Evolutionary conservation across 1,140 invertebrate genomes (phyloP).

Genomic region (Drosophila jambulina): DNA sequence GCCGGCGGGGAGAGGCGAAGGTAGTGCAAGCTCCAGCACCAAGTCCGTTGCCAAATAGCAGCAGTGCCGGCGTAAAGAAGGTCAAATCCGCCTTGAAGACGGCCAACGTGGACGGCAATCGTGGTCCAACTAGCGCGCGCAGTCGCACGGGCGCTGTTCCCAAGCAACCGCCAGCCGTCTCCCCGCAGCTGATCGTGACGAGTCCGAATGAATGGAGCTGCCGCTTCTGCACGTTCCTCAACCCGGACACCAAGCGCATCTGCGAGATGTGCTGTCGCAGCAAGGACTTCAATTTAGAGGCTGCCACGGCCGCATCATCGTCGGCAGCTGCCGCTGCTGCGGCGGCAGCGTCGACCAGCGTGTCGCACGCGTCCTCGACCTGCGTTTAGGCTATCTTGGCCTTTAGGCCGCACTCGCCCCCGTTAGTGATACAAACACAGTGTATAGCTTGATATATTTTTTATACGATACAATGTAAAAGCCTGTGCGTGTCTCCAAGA

Average conservation of each 20-base stretch:
- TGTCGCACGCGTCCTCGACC: constrained; percentile 74
- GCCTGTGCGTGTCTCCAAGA: constrained; percentile 51
- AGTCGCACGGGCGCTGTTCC: constrained; percentile 55
- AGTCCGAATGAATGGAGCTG: constrained; percentile 88
- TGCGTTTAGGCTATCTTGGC: constrained; percentile 65
- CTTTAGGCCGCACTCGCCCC: constrained; percentile 14
- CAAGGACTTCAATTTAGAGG: constrained; percentile 79
- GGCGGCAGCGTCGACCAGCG: constrained; percentile 43
- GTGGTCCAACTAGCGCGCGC: constrained; percentile 35
- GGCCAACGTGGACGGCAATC: constrained; percentile 56
- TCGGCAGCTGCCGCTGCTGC: constrained; percentile 51
- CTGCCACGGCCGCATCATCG: constrained; percentile 46
- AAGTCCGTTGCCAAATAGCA: constrained; percentile 45
- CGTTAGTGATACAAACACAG: constrained; percentile 56
- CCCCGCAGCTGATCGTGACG: constrained; percentile 72
- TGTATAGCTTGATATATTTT: constrained; percentile 52
- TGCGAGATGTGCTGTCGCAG: constrained; percentile 91
- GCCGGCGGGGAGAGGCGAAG: constrained; percentile 25
- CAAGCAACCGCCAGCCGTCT: constrained; percentile 63
- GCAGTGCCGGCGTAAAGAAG: constrained; percentile 62
- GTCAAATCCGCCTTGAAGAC: constrained; percentile 74
- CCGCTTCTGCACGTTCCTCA: constrained; percentile 89
- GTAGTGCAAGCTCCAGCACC: constrained; percentile 52
- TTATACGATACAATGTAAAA: constrained; percentile 46
- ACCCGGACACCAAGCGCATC: constrained; percentile 87